Percentiles rank a stretch among this genome's conserved stretches.
Conservation (phyloP, 2,797 vertebrate genomes). For the Xyrichtys novacula region DNA sequence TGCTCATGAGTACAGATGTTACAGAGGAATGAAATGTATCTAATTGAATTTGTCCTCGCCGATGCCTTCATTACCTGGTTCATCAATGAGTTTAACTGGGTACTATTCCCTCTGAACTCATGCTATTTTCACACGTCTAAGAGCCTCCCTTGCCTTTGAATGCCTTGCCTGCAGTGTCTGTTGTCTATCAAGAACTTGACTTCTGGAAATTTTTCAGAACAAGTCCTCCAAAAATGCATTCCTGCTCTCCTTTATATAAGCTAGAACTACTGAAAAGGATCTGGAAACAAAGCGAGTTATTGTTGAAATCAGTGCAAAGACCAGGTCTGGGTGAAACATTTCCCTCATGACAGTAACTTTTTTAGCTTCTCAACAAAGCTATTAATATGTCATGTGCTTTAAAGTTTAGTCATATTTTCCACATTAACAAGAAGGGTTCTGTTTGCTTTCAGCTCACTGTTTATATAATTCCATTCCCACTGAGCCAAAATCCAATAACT, state of each 20-base stretch:
- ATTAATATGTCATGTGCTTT: slow-evolving; percentile 35
- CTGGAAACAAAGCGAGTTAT: background rate
- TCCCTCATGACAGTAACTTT: slow-evolving; percentile 20
- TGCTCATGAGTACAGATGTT: slow-evolving; percentile 26
- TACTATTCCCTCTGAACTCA: background rate
- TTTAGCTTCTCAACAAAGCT: slow-evolving; percentile 2
- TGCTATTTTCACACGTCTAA: background rate
- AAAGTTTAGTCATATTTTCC: slow-evolving; percentile 54
- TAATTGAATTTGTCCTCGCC: slow-evolving; percentile 23
- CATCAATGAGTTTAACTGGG: slow-evolving; percentile 8
- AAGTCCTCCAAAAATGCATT: too few relatives aligned
- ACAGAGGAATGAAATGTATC: slow-evolving; percentile 18
- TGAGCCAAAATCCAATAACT: slow-evolving; percentile 72
- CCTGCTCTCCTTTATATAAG: background rate
- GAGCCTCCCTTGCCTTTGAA: background rate
- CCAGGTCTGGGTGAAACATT: slow-evolving; percentile 14
- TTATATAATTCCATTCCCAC: slow-evolving; percentile 66
- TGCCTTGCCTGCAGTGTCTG: background rate
- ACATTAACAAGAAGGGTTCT: slow-evolving; percentile 43
- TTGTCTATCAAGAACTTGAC: background rate
- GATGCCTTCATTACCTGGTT: slow-evolving; percentile 15
- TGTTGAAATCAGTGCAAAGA: background rate
- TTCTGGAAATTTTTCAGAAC: slow-evolving; percentile 8
- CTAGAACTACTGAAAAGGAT: background rate
- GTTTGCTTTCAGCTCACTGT: slow-evolving; percentile 52